Conservation (phyloP, 1,140 invertebrate species). For the Halictus rubicundus region DNA sequence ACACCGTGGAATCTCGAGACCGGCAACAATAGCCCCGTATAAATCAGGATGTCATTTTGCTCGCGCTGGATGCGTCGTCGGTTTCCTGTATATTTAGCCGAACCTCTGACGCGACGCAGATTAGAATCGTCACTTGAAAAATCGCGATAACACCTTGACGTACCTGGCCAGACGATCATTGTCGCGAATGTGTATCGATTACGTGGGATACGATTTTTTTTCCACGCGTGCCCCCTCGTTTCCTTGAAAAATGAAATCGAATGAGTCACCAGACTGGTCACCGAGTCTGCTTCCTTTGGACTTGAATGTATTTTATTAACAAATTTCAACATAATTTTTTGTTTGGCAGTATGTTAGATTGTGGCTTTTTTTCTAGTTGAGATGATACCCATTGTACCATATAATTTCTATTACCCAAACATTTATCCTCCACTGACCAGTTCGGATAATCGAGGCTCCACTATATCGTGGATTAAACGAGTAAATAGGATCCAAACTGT, state of each 20-base stretch:
- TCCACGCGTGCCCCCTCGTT: background rate
- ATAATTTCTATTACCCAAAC: no score
- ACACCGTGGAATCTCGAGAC: background rate
- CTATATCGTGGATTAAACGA: no score
- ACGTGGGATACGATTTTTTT: background rate
- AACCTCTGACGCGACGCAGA: background rate
- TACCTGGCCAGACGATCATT: background rate
- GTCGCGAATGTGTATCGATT: background rate
- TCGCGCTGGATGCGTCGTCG: background rate
- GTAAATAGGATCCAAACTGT: no score
- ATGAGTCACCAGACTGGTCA: background rate
- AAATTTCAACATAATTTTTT: no score
- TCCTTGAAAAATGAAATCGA: background rate
- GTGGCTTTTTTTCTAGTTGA: no score
- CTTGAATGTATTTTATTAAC: no score
- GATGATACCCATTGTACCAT: no score
- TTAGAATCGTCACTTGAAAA: background rate
- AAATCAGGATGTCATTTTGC: background rate
- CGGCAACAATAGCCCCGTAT: conserved; percentile 14
- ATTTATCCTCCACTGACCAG: no score
- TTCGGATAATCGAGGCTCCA: no score
- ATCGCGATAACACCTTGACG: background rate
- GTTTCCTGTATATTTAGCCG: background rate
- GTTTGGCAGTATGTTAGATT: no score
- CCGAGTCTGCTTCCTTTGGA: no score